Base-by-base conservation (phyloP, 2,888 invertebrate genomes). In the Pachliopta kotzebuea region DNA sequence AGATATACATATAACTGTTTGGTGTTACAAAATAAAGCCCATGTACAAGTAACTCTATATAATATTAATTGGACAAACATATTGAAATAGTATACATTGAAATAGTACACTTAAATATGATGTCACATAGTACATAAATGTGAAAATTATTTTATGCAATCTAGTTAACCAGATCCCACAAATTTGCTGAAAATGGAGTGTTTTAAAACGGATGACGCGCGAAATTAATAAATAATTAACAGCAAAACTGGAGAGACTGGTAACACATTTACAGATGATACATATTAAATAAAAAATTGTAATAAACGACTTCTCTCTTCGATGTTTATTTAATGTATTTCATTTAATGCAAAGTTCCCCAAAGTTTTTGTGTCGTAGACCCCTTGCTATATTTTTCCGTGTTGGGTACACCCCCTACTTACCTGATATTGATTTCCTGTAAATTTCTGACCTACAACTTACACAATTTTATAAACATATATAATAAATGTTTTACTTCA, bases 91-190 rank as follows among this genome's bases (percentile, higher is more conserved):
- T 45, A n/a, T 45, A 45, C n/a, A n/a, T n/a, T n/a, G n/a, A n/a
- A n/a, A n/a, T n/a, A n/a, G n/a, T n/a, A 26, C 6, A 26, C 26
- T 26, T 26, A 26, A n/a, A n/a, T n/a, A 26, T 26, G 26, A 4
- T 26, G 26, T 26, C 3, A 26, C 26, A 26, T 26, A 6, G 49
- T 29, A 50, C 21, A 50, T 59, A 50, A 59, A 52, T 59, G 29
- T 49, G 50, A 59, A 23, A 53, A 18, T 60, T 31, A 60, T 31
- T 29, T 59, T 31, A 60, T 52, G 52, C 37, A 60, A 53, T 31
- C 52, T 31, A 53, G 60, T 60, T 31, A 53, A 31, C 31, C 31
- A 60, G 23, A 53, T 60, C 52, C 14, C 52, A 21, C 23, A 52
- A 52, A 52, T n/a, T 52, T 4, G 45, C 45, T n/a, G n/a, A 45